phyloP scores from a whole-genome alignment of 2,113 vertebrate genomes.

The Lamprologus tigripictilis region DNA sequence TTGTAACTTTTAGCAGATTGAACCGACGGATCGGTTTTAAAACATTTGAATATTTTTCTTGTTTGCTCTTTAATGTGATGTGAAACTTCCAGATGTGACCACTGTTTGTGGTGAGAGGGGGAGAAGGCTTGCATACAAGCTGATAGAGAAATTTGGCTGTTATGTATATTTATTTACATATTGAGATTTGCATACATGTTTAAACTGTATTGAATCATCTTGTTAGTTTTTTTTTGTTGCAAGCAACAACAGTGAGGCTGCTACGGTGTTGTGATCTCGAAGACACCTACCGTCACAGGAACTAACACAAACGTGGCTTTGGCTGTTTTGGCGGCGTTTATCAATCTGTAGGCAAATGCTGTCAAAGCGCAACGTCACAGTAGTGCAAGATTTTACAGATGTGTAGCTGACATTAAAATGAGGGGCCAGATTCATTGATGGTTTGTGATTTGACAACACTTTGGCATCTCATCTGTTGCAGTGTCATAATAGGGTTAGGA shows the following conservation, averaged over 20 bases:
- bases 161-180: slow-evolving; percentile 76
- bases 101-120: not conserved
- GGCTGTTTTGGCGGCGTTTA: not conserved
- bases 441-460: not conserved
- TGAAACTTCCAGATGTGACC: not conserved
- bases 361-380: not conserved
- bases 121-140: not conserved
- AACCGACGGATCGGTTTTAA: not conserved
- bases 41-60: not conserved
- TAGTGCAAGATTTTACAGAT: not conserved
- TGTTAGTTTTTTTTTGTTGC: not conserved
- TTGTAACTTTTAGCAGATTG: not conserved
- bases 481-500: not conserved
- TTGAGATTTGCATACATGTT: slow-evolving; percentile 8
- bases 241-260: not conserved
- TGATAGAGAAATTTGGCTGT: slow-evolving; percentile 61
- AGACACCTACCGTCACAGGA: not conserved
- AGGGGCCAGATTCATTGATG: not conserved
- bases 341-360: not conserved
- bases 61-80: not conserved
- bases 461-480: not conserved
- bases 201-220: slow-evolving; percentile 43
- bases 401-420: not conserved
- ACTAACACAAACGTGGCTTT: not conserved
- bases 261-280: not conserved